These are phyloP conservation scores for Synaphobranchus kaupii DNA, from an alignment of 2,797 vertebrate species.

Conservation along the genomic window DNA sequence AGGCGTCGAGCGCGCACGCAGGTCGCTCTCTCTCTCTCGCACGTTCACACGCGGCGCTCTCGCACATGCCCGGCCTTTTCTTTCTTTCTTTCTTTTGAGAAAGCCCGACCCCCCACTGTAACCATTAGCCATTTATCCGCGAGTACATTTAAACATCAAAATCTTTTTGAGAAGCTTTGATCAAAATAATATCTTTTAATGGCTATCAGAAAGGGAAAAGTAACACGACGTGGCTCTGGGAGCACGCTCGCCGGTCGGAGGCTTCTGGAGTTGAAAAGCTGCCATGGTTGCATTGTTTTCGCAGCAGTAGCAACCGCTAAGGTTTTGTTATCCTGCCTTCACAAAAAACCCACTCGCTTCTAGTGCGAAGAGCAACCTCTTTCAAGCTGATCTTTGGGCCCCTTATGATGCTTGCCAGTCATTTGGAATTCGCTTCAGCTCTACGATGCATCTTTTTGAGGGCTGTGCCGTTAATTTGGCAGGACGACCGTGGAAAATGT, in stretches of 20 bases:
- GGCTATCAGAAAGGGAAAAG: background rate
- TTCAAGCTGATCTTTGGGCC: constrained; percentile 17
- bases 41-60: constrained; percentile 7
- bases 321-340: background rate
- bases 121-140: constrained; percentile 8
- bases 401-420: background rate
- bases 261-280: background rate
- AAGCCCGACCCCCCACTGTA: background rate
- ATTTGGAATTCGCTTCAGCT: constrained; percentile 13
- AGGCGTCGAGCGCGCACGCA: background rate
- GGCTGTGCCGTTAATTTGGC: constrained; percentile 14
- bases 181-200: constrained; percentile 17
- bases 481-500: constrained; percentile 18
- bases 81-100: constrained; percentile 6
- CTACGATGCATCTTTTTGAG: background rate
- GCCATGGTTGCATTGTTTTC: background rate
- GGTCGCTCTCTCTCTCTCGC: background rate
- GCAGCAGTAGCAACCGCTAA: background rate
- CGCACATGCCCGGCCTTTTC: background rate
- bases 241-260: background rate
- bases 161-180: constrained; percentile 3
- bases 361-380: background rate
- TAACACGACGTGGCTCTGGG: background rate
- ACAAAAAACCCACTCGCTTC: background rate
- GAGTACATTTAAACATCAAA: constrained; percentile 20